Conservation (phyloP, 2,888 invertebrate genomes). For the Terebella lapidaria region DNA sequence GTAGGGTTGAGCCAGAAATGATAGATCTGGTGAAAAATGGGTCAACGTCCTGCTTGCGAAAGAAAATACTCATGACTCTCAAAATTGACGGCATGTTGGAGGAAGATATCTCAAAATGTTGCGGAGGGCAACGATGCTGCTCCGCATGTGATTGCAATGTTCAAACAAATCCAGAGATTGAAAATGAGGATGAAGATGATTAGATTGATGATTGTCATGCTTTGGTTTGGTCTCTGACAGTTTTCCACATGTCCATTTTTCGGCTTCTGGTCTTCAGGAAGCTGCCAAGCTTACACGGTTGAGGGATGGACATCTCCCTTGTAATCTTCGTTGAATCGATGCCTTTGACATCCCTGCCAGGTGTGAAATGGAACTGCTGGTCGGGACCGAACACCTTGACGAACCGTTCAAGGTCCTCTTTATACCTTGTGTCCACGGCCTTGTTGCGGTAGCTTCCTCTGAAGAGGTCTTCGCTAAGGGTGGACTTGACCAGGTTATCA, state of each 20-base stretch:
- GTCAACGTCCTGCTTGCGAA: neutral
- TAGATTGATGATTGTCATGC: no score
- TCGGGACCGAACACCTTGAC: neutral
- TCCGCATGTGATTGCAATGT: neutral
- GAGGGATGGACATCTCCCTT: neutral
- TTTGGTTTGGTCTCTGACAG: no score
- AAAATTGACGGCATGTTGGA: neutral
- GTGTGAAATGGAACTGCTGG: neutral
- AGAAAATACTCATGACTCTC: neutral
- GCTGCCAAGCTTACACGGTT: neutral
- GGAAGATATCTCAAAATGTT: neutral
- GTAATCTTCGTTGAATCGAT: neutral
- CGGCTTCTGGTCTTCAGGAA: no score
- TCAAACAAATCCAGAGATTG: neutral
- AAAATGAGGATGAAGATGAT: no score
- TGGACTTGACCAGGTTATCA: no score
- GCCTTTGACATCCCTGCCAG: neutral
- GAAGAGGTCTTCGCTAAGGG: no score
- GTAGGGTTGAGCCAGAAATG: neutral
- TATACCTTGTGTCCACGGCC: neutral
- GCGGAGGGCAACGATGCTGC: neutral
- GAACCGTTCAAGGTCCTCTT: neutral
- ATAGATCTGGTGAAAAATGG: neutral
- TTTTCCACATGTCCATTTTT: no score
- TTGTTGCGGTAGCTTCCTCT: neutral